Percentiles rank a stretch among this genome's conserved stretches.
These are phyloP conservation scores for Pomatorhinus ruficollis DNA, from an alignment of 2,113 vertebrate species.

Conservation along the genomic window DNA sequence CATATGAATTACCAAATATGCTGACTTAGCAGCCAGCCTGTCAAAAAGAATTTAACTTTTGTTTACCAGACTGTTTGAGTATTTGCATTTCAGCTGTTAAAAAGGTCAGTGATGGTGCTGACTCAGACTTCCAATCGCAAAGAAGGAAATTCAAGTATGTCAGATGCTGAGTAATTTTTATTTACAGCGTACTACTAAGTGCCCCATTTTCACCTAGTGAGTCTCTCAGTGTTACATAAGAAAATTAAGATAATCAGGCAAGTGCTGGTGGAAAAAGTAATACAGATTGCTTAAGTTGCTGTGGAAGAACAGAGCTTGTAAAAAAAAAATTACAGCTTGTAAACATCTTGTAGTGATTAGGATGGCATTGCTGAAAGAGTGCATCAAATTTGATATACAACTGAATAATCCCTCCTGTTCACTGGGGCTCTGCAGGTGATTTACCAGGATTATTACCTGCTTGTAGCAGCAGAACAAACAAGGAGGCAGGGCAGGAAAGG, in stretches of 20 bases:
- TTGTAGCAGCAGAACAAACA: neutral
- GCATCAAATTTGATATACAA: neutral
- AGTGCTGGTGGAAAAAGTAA: neutral
- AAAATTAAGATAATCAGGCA: neutral
- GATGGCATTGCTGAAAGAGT: neutral
- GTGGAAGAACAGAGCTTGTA: neutral
- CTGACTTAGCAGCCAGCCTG: neutral
- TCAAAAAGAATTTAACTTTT: neutral
- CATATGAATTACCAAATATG: neutral
- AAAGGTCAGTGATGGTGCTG: neutral
- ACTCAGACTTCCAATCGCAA: neutral
- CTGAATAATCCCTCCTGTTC: neutral
- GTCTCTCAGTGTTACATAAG: neutral
- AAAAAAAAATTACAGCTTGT: neutral
- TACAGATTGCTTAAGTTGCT: neutral
- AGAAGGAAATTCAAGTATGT: neutral
- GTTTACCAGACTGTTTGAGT: neutral
- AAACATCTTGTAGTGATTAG: neutral
- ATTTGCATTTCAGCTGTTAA: neutral
- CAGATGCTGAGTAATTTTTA: neutral
- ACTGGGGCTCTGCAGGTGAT: neutral
- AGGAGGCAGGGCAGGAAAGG: fast-evolving
- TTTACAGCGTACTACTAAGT: neutral
- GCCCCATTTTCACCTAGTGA: neutral
- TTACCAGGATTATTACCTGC: neutral